phyloP scores from a whole-genome alignment of 1,140 invertebrate species.

The Amyelois transitella region DNA sequence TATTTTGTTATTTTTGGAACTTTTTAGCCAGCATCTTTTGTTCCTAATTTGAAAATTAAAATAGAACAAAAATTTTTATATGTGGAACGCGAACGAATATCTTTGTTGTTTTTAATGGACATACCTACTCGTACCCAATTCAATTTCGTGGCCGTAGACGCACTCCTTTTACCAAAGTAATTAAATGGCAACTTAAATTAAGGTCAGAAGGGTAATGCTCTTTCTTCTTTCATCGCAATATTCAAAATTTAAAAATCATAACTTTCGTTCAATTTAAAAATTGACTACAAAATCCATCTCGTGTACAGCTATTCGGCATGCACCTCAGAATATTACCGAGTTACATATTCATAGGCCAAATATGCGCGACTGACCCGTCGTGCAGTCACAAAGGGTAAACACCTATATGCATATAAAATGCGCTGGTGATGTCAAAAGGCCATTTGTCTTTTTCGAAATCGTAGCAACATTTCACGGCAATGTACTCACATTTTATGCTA shows the following conservation, averaged over 20 bases:
- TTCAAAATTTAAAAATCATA: too few species aligned
- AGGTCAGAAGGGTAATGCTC: too few species aligned
- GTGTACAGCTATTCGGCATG: neutral
- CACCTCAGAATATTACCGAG: neutral
- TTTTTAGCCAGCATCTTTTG: neutral
- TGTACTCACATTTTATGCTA: slow-evolving; percentile 50
- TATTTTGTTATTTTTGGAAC: neutral
- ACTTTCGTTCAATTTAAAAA: neutral
- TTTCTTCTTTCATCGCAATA: too few species aligned
- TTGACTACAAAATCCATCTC: neutral
- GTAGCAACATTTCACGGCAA: slow-evolving; percentile 46
- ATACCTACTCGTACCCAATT: too few species aligned
- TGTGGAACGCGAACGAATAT: too few species aligned
- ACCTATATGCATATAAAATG: slow-evolving; percentile 28
- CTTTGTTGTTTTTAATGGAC: too few species aligned
- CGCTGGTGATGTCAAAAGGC: slow-evolving; percentile 28
- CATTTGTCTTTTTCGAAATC: slow-evolving; percentile 49
- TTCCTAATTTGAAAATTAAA: neutral
- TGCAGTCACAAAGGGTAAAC: neutral
- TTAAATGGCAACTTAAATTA: too few species aligned
- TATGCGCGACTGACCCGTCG: neutral
- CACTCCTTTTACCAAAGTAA: too few species aligned
- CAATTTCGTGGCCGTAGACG: too few species aligned
- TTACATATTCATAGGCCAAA: neutral
- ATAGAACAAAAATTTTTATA: neutral